These are phyloP conservation scores for Marronus borbonicus DNA, from an alignment of 2,888 invertebrate genomes.

Conservation along the genomic window DNA sequence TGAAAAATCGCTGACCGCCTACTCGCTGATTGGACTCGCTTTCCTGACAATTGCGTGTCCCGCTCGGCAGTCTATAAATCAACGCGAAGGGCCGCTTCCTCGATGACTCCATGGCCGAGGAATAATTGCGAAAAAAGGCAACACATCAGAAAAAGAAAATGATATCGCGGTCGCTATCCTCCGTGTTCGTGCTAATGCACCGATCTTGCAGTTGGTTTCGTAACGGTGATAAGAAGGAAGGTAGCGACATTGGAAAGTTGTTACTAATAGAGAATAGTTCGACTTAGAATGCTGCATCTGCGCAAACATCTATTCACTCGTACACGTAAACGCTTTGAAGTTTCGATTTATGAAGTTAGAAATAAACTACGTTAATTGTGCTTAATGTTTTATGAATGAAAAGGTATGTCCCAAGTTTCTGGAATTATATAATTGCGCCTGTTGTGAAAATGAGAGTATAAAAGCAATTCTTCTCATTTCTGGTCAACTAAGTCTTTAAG, in stretches of 20 bases:
- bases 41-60: conserved; percentile 59
- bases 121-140: conserved; percentile 55
- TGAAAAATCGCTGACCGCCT: conserved; percentile 56
- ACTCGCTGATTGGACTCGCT: conserved; percentile 57
- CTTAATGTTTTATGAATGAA: no score
- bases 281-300: not conserved
- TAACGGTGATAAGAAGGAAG: not conserved
- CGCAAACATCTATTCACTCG: no score
- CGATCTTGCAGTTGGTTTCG: conserved; percentile 3
- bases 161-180: conserved; percentile 15
- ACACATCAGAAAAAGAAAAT: conserved; percentile 33
- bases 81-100: conserved; percentile 55
- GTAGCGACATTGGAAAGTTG: not conserved
- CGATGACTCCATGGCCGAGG: conserved; percentile 52
- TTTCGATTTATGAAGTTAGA: no score
- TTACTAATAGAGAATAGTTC: not conserved
- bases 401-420: no score
- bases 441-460: no score
- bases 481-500: no score
- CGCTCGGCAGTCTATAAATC: conserved; percentile 57
- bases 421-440: no score
- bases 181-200: conserved; percentile 1
- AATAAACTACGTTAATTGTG: no score
- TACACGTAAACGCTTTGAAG: no score
- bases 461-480: no score